phyloP scores from a whole-genome alignment of 92 coral and sea anemone species.

The Isaurus tuberculatus region DNA sequence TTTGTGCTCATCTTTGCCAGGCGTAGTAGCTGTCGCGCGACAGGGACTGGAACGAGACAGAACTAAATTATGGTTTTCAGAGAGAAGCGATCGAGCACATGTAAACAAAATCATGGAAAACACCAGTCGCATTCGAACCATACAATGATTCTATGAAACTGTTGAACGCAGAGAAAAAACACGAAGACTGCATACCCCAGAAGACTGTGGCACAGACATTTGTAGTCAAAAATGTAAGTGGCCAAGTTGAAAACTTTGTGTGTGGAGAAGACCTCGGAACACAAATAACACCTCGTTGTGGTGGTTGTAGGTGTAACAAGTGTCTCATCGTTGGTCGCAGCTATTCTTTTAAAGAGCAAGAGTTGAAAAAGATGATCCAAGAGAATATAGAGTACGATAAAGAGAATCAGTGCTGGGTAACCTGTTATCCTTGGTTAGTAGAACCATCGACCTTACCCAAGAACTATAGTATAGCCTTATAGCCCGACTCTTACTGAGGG shows the following conservation, averaged over 20 bases:
- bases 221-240: too few relatives aligned
- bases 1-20: too few relatives aligned
- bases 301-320: constrained; percentile 56
- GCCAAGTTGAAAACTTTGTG: constrained; percentile 1
- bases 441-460: constrained; percentile 73
- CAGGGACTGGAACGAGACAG: too few relatives aligned
- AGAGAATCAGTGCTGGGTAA: constrained; percentile 66
- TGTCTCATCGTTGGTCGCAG: constrained; percentile 28
- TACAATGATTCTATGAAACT: too few relatives aligned
- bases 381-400: constrained; percentile 68
- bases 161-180: constrained; percentile 54
- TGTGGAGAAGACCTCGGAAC: constrained; percentile 70
- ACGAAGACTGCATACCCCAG: constrained; percentile 28
- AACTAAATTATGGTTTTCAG: too few relatives aligned
- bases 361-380: constrained; percentile 67
- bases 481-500: constrained; percentile 73
- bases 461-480: constrained; percentile 57
- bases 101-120: too few relatives aligned
- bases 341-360: constrained; percentile 67
- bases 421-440: constrained; percentile 73
- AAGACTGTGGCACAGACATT: neutral
- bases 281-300: constrained; percentile 65
- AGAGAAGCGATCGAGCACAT: too few relatives aligned
- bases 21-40: too few relatives aligned
- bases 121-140: constrained; percentile 65